phyloP scores from a whole-genome alignment of 2,113 vertebrate species.

The Sclerurus mexicanus region DNA sequence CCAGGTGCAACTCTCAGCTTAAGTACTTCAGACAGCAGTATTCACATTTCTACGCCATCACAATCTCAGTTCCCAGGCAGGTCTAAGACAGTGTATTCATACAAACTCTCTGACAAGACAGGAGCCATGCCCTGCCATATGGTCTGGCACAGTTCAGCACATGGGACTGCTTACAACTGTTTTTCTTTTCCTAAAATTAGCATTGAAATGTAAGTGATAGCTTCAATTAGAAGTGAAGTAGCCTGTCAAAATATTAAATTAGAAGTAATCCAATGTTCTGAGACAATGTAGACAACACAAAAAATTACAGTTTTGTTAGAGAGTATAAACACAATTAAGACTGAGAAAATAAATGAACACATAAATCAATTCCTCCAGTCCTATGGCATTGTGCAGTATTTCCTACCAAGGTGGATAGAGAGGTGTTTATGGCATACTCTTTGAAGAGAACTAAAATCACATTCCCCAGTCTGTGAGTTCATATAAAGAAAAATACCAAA shows the following conservation, averaged over 20 bases:
- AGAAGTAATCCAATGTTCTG: constrained; percentile 3
- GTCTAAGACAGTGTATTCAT: background rate
- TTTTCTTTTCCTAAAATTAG: constrained; percentile 22
- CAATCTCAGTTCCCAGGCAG: background rate
- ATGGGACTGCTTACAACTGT: background rate
- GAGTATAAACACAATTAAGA: constrained; percentile 7
- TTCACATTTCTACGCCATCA: background rate
- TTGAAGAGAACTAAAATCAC: background rate
- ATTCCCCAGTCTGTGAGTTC: background rate
- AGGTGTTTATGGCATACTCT: background rate
- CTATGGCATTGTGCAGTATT: background rate
- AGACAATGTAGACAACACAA: background rate
- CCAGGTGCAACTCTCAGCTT: background rate
- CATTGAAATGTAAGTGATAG: constrained; percentile 45
- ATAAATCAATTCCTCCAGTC: background rate
- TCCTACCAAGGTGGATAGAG: background rate
- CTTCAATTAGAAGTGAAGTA: constrained; percentile 19
- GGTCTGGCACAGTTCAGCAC: constrained; percentile 29
- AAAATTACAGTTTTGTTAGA: background rate
- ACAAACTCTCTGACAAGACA: constrained; percentile 10
- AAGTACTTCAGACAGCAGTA: background rate
- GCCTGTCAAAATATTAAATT: constrained; percentile 25
- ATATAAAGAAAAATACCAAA: background rate
- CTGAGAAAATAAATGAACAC: background rate
- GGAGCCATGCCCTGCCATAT: constrained; percentile 46